Evolutionary conservation across 2,797 vertebrate species (phyloP), one percentile per base, ranked within the genome.

Genomic region (Enteromius viviparus): DNA sequence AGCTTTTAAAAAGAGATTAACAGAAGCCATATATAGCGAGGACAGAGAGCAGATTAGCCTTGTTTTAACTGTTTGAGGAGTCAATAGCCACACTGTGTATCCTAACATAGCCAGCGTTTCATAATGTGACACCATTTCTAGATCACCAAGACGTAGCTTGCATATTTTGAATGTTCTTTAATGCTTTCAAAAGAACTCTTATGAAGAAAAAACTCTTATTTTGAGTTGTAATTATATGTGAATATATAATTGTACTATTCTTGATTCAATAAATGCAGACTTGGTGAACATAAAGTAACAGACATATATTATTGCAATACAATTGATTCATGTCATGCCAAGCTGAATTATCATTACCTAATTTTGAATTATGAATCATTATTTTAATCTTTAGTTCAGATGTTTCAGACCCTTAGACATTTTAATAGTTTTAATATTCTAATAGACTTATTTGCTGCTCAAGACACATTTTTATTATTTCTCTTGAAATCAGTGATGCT

Each of bases 1-100:
- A 21, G 82, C 87, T 90, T 92, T 92, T 92, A 91, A 91, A 92
- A 87, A 91, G 88, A 92, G 91, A 94, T 94, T 93, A 93, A 88
- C 83, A 87, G 40, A 79, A 72, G 86, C 88, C 90, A 89, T 88
- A 78, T 89, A 87, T 90, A 70, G 87, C 87, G 78, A 77, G 90
- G 89, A 89, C 88, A 85, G 87, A 84, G 83, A 78, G 85, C 86
- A 91, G 93, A 95, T 95, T 95, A 94, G 91, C 90, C 89, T 90
- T 91, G 89, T 93, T 95, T 87, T 91, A 93, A 91, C 90, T 88
- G 89, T 87, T 87, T 88, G 87, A 47, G 21, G 32, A 80, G 32
- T 40, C 60, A 26, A 3, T 34, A 34, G 29, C 3, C 62, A 32
- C 58, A 62, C 12, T 62, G 23, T 17, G 49, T 1, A 34, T 21